Evolutionary conservation across 2,113 vertebrate genomes (phyloP).

Genomic region (Castor canadensis): DNA sequence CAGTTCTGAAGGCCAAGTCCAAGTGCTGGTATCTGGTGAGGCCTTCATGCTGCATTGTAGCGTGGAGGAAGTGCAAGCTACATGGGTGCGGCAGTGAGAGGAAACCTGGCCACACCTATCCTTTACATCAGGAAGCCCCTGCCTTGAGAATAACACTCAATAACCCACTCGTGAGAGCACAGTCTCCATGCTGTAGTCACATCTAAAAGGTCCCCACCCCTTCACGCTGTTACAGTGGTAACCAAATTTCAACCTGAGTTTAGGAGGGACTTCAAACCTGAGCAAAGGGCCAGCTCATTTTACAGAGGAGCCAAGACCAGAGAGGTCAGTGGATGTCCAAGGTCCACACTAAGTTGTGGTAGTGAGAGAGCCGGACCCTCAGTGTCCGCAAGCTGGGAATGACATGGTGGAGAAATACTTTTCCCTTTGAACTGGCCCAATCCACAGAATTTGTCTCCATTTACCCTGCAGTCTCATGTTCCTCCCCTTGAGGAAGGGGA

Average conservation of each 20-base stretch:
- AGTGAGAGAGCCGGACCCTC: background rate
- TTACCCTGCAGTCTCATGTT: background rate
- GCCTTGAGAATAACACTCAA: background rate
- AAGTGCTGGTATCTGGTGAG: background rate
- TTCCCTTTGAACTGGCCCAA: background rate
- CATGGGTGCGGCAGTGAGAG: too few relatives aligned
- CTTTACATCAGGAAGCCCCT: background rate
- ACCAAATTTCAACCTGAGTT: background rate
- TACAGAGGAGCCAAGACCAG: background rate
- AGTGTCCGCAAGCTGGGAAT: background rate
- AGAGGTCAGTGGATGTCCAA: background rate
- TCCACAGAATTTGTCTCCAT: background rate
- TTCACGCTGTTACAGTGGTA: background rate
- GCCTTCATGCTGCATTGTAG: too few relatives aligned
- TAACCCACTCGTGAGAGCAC: background rate
- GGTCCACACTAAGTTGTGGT: fast-evolving
- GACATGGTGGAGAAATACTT: fast-evolving
- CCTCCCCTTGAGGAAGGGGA: background rate
- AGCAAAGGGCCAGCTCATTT: background rate
- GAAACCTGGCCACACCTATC: background rate
- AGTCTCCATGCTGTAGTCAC: background rate
- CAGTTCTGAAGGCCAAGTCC: background rate
- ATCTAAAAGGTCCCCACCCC: background rate
- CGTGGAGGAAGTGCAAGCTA: background rate
- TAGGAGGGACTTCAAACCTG: background rate